Conservation (phyloP, 2,888 invertebrate genomes). For the Rotaria socialis region DNA sequence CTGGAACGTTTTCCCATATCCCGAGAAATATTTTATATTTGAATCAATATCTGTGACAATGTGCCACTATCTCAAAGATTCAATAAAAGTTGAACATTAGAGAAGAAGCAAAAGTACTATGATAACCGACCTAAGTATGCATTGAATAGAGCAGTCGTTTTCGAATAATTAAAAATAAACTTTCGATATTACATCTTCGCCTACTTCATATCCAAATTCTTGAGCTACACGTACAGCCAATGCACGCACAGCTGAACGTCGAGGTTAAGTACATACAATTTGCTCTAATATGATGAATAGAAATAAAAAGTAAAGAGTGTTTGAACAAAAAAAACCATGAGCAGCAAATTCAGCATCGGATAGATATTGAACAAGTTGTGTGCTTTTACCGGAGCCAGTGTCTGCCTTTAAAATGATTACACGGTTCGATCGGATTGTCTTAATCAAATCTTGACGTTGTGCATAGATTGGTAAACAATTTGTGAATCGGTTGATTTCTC, state of each 20-base stretch:
- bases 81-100: too few species aligned
- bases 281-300: conserved; percentile 45
- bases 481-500: conserved; percentile 50
- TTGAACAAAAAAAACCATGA: conserved; percentile 42
- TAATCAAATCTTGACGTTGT: conserved; percentile 51
- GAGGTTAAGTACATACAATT: conserved; percentile 58
- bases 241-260: conserved; percentile 57
- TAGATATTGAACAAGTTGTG: conserved; percentile 58
- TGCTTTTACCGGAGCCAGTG: conserved; percentile 60
- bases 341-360: conserved; percentile 51
- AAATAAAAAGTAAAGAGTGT: neutral
- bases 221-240: conserved; percentile 55
- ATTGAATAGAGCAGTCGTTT: too few species aligned
- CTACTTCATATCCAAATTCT: conserved; percentile 53
- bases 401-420: conserved; percentile 56
- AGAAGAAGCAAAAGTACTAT: too few species aligned
- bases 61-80: too few species aligned
- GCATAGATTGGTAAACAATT: conserved; percentile 55
- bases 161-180: too few species aligned
- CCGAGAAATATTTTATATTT: too few species aligned
- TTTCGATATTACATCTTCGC: conserved; percentile 51
- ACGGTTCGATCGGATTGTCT: conserved; percentile 50
- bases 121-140: too few species aligned
- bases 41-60: too few species aligned
- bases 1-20: too few species aligned